Evolutionary conservation across 2,888 invertebrate genomes (phyloP), one percentile per base, ranked within the genome.

Genomic region (Incurvaria masculella): DNA sequence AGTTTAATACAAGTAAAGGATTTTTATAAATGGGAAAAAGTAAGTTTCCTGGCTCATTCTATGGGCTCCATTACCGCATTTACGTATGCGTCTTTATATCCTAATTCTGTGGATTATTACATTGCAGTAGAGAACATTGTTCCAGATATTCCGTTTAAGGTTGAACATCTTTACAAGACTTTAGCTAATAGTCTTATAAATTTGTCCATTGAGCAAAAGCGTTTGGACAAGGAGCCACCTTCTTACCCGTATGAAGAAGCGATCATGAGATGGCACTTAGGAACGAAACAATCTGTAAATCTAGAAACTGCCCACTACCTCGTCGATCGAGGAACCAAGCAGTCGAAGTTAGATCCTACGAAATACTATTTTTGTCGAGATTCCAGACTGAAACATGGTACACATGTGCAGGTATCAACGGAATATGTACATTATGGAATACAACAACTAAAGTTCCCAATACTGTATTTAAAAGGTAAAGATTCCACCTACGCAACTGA

Each of bases 1-100:
- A 47, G 81, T 27, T 62, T 90, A 14, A 66, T 81, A 27, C 69
- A 80, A 43, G 55, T 89, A 44, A 80, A 82, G 58, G 74, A 84
- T 17, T 76, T 87, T 58, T 87, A 84, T 56, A 80, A 83, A 54
- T 89, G 88, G 88, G 73, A 83, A 8, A 85, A 84, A 64, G 70
- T 89, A 1, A 85, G 87, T 2, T 60, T 90, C 38, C 55, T 90
- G 46, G 82, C 81, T 0, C 89, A 89, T 61, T 89, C 88, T 0
- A 79, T 87, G 81, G 85, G 87, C 19, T 82, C 83, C 0, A 80
- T 85, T 21, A 75, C 81, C 10, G 72, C 74, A 4, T 85, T 83
- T 60, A 68, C 82, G 2, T 89, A 83, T 56, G 72, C 84, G 1
- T 72, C 82, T 40, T 55, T 84, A 1, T 88, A 80, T 59, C 85